Evolutionary conservation across 2,888 invertebrate species (phyloP).

Genomic region (Tiphia femorata): DNA sequence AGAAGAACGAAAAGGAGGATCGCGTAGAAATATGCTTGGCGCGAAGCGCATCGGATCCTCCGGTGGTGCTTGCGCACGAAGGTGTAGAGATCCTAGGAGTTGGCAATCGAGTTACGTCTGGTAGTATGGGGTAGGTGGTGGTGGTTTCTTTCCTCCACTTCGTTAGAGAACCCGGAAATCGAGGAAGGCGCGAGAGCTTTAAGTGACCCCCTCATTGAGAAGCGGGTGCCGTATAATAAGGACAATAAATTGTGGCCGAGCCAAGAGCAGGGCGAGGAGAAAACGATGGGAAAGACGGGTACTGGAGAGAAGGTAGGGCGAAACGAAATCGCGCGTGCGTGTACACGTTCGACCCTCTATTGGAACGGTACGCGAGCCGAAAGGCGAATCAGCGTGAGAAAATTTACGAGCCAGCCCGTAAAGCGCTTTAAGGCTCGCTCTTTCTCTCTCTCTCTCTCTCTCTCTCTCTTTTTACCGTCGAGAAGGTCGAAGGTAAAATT

Average conservation of each 20-base stretch:
- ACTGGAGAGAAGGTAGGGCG: no score
- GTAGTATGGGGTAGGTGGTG: no score
- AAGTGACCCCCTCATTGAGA: slow-evolving; percentile 14
- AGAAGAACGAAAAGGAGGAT: no score
- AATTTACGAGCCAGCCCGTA: slow-evolving; percentile 35
- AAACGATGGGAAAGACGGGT: no score
- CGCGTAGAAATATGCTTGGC: no score
- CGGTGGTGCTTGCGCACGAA: no score
- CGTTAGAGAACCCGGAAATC: not conserved
- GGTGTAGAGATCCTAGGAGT: no score
- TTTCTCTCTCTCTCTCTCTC: no score
- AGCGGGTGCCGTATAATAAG: slow-evolving; percentile 27
- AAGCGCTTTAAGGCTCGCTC: slow-evolving; percentile 27
- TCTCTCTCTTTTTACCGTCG: slow-evolving; percentile 17
- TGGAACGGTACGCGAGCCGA: slow-evolving; percentile 16
- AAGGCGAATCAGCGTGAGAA: slow-evolving; percentile 30
- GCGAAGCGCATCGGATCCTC: no score
- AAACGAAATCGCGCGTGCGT: slow-evolving; percentile 10
- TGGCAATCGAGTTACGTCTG: slow-evolving; percentile 4
- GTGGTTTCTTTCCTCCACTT: not conserved
- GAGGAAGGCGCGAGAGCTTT: not conserved
- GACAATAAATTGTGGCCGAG: slow-evolving; percentile 28
- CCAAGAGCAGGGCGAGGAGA: no score
- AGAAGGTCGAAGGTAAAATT: slow-evolving; percentile 24
- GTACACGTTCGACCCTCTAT: slow-evolving; percentile 18